Conservation (phyloP, 2,113 vertebrate species). For the pig (Sus scrofa) region DNA sequence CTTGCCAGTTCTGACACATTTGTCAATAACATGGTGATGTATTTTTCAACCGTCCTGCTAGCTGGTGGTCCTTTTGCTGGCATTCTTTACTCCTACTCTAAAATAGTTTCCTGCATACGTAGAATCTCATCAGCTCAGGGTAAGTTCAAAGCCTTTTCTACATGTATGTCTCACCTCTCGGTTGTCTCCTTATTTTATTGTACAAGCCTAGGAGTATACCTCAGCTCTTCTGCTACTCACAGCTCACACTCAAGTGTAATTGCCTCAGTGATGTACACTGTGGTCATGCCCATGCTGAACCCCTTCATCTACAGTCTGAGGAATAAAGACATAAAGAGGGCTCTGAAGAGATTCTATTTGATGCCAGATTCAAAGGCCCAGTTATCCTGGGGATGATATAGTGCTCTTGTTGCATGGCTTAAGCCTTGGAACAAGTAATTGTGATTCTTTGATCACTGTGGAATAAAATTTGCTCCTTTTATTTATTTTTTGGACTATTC, state of each 20-base stretch:
- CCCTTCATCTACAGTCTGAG: not conserved
- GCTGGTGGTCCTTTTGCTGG: not conserved
- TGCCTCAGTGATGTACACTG: not conserved
- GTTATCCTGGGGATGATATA: not conserved
- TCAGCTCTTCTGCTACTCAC: not conserved
- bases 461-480: not conserved
- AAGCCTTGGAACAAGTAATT: not conserved
- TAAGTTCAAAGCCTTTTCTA: not conserved
- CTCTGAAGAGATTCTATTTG: not conserved
- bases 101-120: not conserved
- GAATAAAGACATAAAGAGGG: not conserved
- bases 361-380: not conserved
- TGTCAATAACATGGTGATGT: not conserved
- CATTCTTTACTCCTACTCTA: not conserved
- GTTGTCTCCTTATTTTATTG: not conserved
- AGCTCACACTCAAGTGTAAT: not conserved
- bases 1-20: slow-evolving; percentile 60
- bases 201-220: not conserved
- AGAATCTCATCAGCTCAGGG: not conserved
- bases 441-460: not conserved
- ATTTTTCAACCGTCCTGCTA: not conserved
- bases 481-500: not conserved
- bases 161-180: not conserved
- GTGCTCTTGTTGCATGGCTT: not conserved
- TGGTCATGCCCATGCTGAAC: not conserved